Conservation (phyloP, 2,797 vertebrate species). For the Cyprinodon diabolis region DNA sequence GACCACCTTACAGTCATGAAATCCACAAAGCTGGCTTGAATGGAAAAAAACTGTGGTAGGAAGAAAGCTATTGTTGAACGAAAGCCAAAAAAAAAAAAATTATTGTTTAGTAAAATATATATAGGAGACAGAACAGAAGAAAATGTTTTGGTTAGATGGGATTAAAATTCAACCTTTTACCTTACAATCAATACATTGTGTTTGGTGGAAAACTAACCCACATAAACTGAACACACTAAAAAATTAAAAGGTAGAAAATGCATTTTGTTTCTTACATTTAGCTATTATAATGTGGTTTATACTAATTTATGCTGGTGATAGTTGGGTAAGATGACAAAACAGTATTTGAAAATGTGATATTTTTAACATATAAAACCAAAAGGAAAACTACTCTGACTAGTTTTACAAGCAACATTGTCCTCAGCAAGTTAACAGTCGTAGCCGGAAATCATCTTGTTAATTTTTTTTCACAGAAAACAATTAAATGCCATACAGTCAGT, state of each 20-base stretch:
- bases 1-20: not conserved
- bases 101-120: not conserved
- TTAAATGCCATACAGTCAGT: not conserved
- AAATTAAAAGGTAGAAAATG: not conserved
- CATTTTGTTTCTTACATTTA: not conserved
- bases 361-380: not conserved
- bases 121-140: not conserved
- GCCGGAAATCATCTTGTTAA: not conserved
- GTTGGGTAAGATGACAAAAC: not conserved
- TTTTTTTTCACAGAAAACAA: not conserved
- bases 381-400: not conserved
- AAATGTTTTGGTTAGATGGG: not conserved
- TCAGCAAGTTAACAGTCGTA: not conserved
- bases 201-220: not conserved
- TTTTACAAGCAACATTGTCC: not conserved
- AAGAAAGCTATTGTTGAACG: not conserved
- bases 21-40: not conserved
- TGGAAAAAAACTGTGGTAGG: not conserved
- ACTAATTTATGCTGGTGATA: not conserved
- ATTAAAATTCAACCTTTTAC: not conserved
- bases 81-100: not conserved
- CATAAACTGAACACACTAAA: not conserved
- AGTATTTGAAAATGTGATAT: not conserved
- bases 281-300: not conserved
- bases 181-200: too few relatives aligned